phyloP scores from a whole-genome alignment of 2,113 vertebrate species.

The Diphyllodes magnificus region DNA sequence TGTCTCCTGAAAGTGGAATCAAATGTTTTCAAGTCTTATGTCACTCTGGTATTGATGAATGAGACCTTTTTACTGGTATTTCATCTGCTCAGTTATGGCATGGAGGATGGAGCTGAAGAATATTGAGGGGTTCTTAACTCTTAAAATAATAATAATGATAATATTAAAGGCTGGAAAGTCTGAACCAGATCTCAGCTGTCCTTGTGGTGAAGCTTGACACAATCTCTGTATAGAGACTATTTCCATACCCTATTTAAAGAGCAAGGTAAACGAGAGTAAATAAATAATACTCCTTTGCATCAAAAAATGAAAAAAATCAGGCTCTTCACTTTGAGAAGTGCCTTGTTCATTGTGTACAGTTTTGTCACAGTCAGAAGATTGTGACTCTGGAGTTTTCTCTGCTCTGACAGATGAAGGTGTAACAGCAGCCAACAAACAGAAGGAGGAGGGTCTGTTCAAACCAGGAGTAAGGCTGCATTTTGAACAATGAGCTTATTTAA shows the following conservation, averaged over 20 bases:
- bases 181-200: neutral
- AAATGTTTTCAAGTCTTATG: neutral
- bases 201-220: neutral
- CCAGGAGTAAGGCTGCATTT: neutral
- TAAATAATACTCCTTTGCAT: neutral
- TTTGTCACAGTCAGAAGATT: neutral
- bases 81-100: neutral
- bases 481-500: constrained; percentile 33
- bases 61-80: neutral
- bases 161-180: neutral
- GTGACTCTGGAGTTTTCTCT: neutral
- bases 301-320: neutral
- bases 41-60: neutral
- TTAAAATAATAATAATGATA: neutral
- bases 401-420: neutral
- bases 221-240: neutral
- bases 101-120: neutral
- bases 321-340: neutral
- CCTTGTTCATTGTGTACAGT: neutral
- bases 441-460: neutral
- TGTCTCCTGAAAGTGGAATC: neutral
- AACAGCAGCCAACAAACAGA: neutral
- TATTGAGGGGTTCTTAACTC: neutral
- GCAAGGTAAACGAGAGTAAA: neutral
- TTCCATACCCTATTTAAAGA: neutral